Evolutionary conservation across 2,113 vertebrate genomes (phyloP).

Genomic region (Genyomyrus donnyi): DNA sequence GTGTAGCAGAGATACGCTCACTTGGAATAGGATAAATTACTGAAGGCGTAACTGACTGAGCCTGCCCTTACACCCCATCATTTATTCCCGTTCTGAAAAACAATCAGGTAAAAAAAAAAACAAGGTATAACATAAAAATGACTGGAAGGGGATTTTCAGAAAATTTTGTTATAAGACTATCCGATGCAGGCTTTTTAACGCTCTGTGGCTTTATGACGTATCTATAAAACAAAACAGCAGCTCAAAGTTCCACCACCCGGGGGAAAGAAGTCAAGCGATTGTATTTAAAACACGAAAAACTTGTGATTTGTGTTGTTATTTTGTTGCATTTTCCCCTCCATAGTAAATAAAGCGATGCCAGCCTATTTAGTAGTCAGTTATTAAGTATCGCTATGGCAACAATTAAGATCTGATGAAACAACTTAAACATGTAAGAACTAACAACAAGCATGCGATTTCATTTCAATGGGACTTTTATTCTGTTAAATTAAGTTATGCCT

Average conservation of each 20-base stretch:
- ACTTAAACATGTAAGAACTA: background rate
- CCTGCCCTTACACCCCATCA: background rate
- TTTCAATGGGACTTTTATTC: background rate
- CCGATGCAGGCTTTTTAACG: background rate
- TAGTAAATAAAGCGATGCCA: background rate
- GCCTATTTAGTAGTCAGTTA: background rate
- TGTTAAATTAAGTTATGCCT: background rate
- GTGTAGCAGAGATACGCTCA: background rate
- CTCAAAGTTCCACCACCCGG: background rate
- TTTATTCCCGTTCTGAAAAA: background rate
- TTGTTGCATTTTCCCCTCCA: background rate
- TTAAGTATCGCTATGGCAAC: background rate
- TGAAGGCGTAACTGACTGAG: background rate
- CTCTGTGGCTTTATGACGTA: background rate
- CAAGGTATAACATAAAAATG: background rate
- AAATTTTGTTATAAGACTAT: background rate
- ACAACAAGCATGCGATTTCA: background rate
- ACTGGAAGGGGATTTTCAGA: background rate
- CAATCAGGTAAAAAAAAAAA: background rate
- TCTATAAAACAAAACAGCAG: background rate
- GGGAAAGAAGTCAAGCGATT: background rate
- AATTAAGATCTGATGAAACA: background rate
- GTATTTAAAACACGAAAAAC: background rate
- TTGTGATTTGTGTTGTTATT: background rate
- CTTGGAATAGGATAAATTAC: background rate